phyloP scores from a whole-genome alignment of 1,140 invertebrate genomes.

The Pseudomyrmex gracilis region DNA sequence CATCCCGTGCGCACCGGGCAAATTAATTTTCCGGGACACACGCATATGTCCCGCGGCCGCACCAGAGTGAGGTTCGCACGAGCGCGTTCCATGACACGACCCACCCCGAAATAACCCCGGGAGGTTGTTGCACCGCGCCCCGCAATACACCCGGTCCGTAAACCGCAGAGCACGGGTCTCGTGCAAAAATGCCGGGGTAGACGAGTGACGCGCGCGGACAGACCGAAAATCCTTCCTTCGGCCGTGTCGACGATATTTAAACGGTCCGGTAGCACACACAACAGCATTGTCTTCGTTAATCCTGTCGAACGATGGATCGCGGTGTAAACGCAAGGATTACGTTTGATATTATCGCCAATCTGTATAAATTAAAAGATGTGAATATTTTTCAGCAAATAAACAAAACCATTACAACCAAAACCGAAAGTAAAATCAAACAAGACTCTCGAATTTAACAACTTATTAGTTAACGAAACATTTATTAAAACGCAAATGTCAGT shows the following conservation, averaged over 20 bases:
- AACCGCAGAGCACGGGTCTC: neutral
- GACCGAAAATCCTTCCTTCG: slow-evolving; percentile 31
- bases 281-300: neutral
- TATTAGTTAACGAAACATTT: no score
- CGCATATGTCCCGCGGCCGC: slow-evolving; percentile 52
- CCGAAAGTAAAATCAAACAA: slow-evolving; percentile 11
- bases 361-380: neutral
- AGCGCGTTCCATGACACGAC: slow-evolving; percentile 78
- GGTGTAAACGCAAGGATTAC: neutral
- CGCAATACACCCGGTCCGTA: slow-evolving; percentile 61
- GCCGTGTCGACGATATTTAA: slow-evolving; percentile 11
- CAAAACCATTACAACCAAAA: no score
- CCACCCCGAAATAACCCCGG: slow-evolving; percentile 81
- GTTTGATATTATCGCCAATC: neutral
- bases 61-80: slow-evolving; percentile 46
- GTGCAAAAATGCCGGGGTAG: slow-evolving; percentile 46
- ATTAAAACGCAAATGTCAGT: no score
- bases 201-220: slow-evolving; percentile 11
- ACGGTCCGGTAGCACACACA: neutral
- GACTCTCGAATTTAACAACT: no score
- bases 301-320: neutral
- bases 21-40: slow-evolving; percentile 69
- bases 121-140: slow-evolving; percentile 81
- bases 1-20: slow-evolving; percentile 10
- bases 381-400: neutral